A percentile compares a stretch with the other conserved stretches of the same genome.
Evolutionary conservation across 2,888 invertebrate genomes (phyloP).

Genomic region (Ormyrus labotus): DNA sequence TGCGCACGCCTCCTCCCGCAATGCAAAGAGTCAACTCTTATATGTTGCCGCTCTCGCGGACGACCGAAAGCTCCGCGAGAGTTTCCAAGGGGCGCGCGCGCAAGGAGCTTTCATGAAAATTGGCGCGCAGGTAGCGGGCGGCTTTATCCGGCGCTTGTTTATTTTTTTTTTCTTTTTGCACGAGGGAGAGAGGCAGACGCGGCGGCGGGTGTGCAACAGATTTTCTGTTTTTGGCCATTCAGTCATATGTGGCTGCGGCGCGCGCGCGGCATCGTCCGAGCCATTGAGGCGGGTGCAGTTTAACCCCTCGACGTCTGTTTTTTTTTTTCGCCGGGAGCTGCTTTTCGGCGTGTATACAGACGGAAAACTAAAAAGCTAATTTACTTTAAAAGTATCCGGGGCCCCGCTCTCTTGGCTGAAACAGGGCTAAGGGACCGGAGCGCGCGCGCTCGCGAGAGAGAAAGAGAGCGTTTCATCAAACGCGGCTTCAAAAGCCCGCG

Average conservation of each 20-base stretch:
- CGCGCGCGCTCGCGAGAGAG: constrained; percentile 51
- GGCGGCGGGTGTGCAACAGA: constrained; percentile 60
- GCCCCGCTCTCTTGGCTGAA: constrained; percentile 40
- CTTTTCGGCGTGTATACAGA: constrained; percentile 65
- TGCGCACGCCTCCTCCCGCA: background rate
- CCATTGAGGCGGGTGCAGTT: constrained; percentile 67
- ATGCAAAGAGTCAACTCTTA: constrained; percentile 39
- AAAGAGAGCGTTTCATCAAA: constrained; percentile 65
- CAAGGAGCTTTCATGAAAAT: constrained; percentile 65
- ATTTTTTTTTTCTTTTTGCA: constrained; percentile 15
- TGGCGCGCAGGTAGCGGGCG: constrained; percentile 52
- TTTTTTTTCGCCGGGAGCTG: constrained; percentile 58
- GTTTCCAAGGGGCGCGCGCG: background rate
- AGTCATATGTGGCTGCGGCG: constrained; percentile 67
- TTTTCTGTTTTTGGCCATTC: constrained; percentile 71
- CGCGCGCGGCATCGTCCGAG: constrained; percentile 51
- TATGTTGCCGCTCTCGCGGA: constrained; percentile 10
- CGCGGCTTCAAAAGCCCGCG: constrained; percentile 69
- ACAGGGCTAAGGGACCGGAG: constrained; percentile 49
- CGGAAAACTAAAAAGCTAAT: constrained; percentile 76
- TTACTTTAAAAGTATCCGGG: constrained; percentile 75
- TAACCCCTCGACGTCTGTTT: constrained; percentile 65
- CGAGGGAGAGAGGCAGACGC: constrained; percentile 35
- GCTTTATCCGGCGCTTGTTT: constrained; percentile 9
- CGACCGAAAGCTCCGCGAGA: constrained; percentile 15